Evolutionary conservation across 1,140 invertebrate genomes (phyloP).

Genomic region (Teleogryllus occipitalis): DNA sequence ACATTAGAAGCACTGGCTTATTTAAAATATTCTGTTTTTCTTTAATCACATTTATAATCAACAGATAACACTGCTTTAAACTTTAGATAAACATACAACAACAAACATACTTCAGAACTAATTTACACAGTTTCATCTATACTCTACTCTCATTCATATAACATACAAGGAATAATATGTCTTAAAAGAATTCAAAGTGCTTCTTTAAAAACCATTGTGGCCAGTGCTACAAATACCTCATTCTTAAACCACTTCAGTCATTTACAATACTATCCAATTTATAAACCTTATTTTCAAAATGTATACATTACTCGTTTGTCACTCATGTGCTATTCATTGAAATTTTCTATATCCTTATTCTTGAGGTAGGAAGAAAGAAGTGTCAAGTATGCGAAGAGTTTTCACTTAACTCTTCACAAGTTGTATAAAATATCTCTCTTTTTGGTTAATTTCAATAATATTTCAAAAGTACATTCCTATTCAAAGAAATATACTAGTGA

Average conservation of each 20-base stretch:
- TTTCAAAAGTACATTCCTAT: not conserved
- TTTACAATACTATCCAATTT: not conserved
- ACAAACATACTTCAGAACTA: not conserved
- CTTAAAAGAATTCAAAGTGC: not conserved
- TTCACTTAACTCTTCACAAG: not conserved
- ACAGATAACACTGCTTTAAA: not conserved
- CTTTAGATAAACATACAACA: constrained; percentile 5
- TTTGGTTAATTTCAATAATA: not conserved
- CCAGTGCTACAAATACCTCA: not conserved
- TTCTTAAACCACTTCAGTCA: too few relatives aligned
- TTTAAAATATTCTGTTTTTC: not conserved
- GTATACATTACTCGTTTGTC: not conserved
- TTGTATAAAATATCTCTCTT: constrained; percentile 6
- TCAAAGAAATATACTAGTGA: not conserved
- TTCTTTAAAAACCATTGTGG: not conserved
- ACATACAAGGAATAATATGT: not conserved
- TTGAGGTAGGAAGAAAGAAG: not conserved
- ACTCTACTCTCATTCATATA: not conserved
- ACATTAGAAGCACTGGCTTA: not conserved
- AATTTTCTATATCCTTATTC: not conserved
- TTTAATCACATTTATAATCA: constrained; percentile 2
- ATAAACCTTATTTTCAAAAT: not conserved
- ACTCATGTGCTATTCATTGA: not conserved
- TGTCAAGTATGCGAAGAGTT: not conserved
- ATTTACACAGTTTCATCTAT: not conserved